These are phyloP conservation scores for Euborellia annulipes DNA, from an alignment of 1,140 invertebrate genomes.

Conservation along the genomic window DNA sequence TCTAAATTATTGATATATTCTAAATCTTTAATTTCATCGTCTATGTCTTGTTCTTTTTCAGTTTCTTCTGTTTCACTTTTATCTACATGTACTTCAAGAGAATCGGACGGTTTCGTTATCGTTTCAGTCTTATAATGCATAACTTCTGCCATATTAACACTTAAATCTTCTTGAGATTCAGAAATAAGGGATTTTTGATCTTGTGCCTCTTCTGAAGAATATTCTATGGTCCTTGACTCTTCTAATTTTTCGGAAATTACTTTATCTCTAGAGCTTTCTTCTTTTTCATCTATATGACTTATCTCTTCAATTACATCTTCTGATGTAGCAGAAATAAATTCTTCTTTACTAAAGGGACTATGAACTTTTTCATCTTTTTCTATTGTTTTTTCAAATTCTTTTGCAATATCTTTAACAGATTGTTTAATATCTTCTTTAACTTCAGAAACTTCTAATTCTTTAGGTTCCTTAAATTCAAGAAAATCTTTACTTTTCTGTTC, in stretches of 20 bases:
- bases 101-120: constrained; percentile 27
- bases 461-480: constrained; percentile 6
- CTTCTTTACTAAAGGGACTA: no score
- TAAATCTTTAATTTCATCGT: constrained; percentile 22
- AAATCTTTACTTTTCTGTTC: constrained; percentile 9
- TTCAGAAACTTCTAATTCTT: constrained; percentile 1
- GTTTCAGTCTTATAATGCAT: constrained; percentile 22
- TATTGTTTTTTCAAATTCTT: constrained; percentile 11
- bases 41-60: constrained; percentile 28
- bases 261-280: not conserved
- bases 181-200: constrained; percentile 12
- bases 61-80: constrained; percentile 33
- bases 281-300: not conserved
- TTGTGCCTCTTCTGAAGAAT: constrained; percentile 18
- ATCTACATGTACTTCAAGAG: constrained; percentile 32
- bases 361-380: constrained; percentile 2
- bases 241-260: not conserved
- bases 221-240: constrained; percentile 12
- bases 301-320: not conserved
- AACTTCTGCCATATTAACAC: constrained; percentile 14
- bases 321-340: no score
- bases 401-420: constrained; percentile 10
- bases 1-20: constrained; percentile 17
- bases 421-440: constrained; percentile 11
- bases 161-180: constrained; percentile 10